Conservation (phyloP, 2,888 invertebrate species). For the Tetheella fluctuosa region DNA sequence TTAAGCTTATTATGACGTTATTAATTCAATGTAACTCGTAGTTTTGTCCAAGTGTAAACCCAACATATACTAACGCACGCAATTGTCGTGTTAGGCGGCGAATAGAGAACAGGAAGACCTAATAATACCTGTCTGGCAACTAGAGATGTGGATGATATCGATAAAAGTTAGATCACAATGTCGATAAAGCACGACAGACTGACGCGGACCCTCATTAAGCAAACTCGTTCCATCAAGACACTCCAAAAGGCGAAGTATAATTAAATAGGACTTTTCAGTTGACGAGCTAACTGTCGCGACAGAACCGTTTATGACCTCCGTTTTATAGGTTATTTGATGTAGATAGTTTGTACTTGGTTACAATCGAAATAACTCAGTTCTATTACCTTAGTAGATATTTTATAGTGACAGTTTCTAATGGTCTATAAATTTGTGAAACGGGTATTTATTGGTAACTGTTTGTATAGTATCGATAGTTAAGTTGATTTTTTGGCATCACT, state of each 20-base stretch:
- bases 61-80: constrained; percentile 29
- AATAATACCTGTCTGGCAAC: constrained; percentile 76
- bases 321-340: not conserved
- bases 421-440: not conserved
- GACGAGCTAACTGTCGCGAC: constrained; percentile 6
- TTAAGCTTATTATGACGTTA: not conserved
- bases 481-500: constrained; percentile 48
- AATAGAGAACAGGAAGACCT: constrained; percentile 80
- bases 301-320: constrained; percentile 5
- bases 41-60: constrained; percentile 7
- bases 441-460: not conserved
- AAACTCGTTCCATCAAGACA: constrained; percentile 14
- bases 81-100: constrained; percentile 65
- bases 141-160: constrained; percentile 63
- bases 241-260: constrained; percentile 12
- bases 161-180: constrained; percentile 45
- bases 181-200: constrained; percentile 19
- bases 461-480: constrained; percentile 41
- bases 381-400: not conserved
- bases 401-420: not conserved
- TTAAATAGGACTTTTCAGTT: constrained; percentile 10
- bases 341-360: not conserved
- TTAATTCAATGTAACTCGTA: constrained; percentile 3
- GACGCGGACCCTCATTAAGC: constrained; percentile 12
- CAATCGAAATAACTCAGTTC: constrained; percentile 1